Evolutionary conservation across 1,140 invertebrate genomes (phyloP), one percentile per base, ranked within the genome.

Genomic region (Apis cerana): DNA sequence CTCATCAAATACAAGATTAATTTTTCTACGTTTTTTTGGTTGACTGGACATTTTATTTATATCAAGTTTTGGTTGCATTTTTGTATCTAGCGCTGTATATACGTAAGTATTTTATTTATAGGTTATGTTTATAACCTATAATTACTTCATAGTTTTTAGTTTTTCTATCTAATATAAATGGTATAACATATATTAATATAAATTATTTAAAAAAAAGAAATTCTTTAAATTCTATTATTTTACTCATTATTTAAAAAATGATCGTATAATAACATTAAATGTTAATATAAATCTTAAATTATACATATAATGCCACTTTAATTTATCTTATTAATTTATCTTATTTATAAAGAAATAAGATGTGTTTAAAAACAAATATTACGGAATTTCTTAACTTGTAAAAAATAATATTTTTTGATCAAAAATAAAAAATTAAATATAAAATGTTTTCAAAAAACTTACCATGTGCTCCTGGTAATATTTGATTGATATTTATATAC

Each of bases 1-100:
- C 88, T 95, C 94, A 89, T 96, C 95, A 82, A 96, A 96, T 0
- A 96, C 94, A 54, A 96, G 88, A 84, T 94, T 93, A 2, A 95
- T 87, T 89, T 96, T 96, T 78, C 92, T 95, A 71, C 89, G 84
- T 59, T 83, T 91, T 27, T 89, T 91, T 3, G 87, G 88, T 48
- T 89, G 77, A 19, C 84, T 59, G 1, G 87, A 89, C 43, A 76
- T 82, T 72, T 85, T 87, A 84, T 91, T 89, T 64, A 91, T 85
- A 33, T 92, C 71, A 11, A 91, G 80, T 59, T 70, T 75, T 10
- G 87, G 88, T 74, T 90, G 85, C 19, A 82, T 68, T 74, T 77
- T 80, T 54, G 13, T 33, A 19, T 48, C 52, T 76, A 59, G 65
- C 43, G 59, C 50, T 56, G 50, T 27, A 19, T 33, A 3, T 3